Evolutionary conservation across 2,888 invertebrate genomes (phyloP).

Genomic region (Nomada ruficornis): DNA sequence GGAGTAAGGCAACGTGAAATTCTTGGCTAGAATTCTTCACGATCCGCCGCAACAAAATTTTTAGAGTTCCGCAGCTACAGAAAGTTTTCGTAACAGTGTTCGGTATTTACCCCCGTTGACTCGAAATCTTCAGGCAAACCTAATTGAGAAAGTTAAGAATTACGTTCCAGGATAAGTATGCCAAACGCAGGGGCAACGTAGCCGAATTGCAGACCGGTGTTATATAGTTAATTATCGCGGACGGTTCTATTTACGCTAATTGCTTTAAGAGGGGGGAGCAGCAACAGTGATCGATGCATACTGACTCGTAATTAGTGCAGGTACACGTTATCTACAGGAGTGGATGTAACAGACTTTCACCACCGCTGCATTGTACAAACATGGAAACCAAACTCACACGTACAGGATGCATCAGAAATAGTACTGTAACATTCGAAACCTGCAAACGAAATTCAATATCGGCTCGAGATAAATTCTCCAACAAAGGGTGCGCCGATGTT

Average conservation of each 20-base stretch:
- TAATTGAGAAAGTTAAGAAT: slow-evolving; percentile 39
- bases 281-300: slow-evolving; percentile 67
- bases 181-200: slow-evolving; percentile 20
- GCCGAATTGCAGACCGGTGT: slow-evolving; percentile 20
- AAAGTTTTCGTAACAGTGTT: neutral
- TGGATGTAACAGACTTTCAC: slow-evolving; percentile 18
- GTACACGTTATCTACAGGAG: slow-evolving; percentile 8
- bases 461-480: neutral
- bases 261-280: slow-evolving; percentile 61
- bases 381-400: slow-evolving; percentile 14
- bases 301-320: slow-evolving; percentile 50
- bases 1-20: neutral
- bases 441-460: neutral
- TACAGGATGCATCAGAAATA: slow-evolving; percentile 22
- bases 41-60: neutral
- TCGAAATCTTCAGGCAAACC: slow-evolving; percentile 16
- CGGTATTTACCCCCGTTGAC: neutral
- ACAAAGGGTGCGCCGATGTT: neutral
- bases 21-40: neutral
- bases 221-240: slow-evolving; percentile 61
- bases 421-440: slow-evolving; percentile 1
- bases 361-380: slow-evolving; percentile 18
- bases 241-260: slow-evolving; percentile 72
- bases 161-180: slow-evolving; percentile 19
- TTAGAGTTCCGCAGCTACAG: no score